phyloP scores from a whole-genome alignment of 2,113 vertebrate species.

The Ctenomys sociabilis region DNA sequence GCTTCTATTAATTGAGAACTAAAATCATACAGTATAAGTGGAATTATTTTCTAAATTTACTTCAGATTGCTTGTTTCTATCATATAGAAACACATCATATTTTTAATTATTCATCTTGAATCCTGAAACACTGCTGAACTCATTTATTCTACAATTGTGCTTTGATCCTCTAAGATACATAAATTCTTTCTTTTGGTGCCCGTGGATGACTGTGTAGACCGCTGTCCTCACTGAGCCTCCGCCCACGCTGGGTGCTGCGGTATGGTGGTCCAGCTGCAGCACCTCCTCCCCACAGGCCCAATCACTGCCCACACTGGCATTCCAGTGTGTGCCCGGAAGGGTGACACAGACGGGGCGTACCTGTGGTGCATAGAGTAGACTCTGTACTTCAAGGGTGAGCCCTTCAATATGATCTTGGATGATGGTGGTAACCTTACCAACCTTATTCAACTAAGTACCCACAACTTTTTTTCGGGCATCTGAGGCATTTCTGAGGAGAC shows the following conservation, averaged over 20 bases:
- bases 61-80: not conserved
- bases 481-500: constrained; percentile 97
- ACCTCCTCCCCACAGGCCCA: constrained; percentile 99
- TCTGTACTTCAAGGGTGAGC: constrained; percentile 93
- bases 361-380: constrained; percentile 99
- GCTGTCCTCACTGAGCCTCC: too few relatives aligned
- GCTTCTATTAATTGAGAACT: not conserved
- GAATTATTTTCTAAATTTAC: constrained; percentile 17
- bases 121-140: not conserved
- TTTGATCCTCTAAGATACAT: not conserved
- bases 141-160: not conserved
- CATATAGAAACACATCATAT: not conserved
- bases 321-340: constrained; percentile 98
- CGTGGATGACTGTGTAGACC: too few relatives aligned
- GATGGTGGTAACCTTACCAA: constrained; percentile 98
- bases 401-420: constrained; percentile 99
- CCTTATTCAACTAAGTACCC: constrained; percentile 96
- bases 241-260: constrained; percentile 82
- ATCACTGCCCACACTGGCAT: constrained; percentile 96
- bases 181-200: not conserved
- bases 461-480: constrained; percentile 94
- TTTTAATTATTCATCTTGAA: constrained; percentile 17
- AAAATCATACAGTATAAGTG: not conserved
- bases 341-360: constrained; percentile 97
- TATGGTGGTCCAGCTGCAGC: constrained; percentile 99